phyloP scores from a whole-genome alignment of 2,888 invertebrate species.

The Clunio marinus region DNA sequence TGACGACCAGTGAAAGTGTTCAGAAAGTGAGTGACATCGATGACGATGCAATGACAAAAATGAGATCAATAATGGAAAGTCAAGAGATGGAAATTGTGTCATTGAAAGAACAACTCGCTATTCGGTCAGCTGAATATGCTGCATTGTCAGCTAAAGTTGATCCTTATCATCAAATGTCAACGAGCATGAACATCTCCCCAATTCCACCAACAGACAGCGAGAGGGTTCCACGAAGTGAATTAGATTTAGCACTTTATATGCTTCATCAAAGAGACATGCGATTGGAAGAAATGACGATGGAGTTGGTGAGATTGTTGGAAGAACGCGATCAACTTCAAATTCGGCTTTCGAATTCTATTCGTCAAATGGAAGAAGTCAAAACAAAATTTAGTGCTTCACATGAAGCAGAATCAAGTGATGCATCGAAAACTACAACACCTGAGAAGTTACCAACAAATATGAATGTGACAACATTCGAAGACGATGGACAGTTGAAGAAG shows the following conservation, averaged over 20 bases:
- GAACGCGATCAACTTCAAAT: slow-evolving; percentile 81
- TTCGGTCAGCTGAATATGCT: slow-evolving; percentile 59
- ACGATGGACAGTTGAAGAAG: slow-evolving; percentile 41
- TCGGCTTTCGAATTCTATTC: slow-evolving; percentile 72
- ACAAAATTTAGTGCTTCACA: slow-evolving; percentile 42
- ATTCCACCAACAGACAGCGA: slow-evolving; percentile 41
- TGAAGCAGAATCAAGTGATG: slow-evolving; percentile 41
- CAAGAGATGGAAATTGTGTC: slow-evolving; percentile 71
- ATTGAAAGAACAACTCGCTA: slow-evolving; percentile 63
- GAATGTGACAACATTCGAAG: neutral
- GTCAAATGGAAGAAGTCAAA: slow-evolving; percentile 64
- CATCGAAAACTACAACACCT: slow-evolving; percentile 40
- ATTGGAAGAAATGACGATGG: slow-evolving; percentile 80
- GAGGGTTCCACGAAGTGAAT: slow-evolving; percentile 58
- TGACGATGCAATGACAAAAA: slow-evolving; percentile 44
- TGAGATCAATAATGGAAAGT: slow-evolving; percentile 59
- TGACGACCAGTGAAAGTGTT: neutral
- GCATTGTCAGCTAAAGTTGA: slow-evolving; percentile 51
- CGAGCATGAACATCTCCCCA: slow-evolving; percentile 39
- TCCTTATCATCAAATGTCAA: slow-evolving; percentile 44
- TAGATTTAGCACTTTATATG: slow-evolving; percentile 78
- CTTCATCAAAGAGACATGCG: slow-evolving; percentile 80
- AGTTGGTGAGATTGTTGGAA: slow-evolving; percentile 75
- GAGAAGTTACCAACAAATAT: slow-evolving; percentile 41
- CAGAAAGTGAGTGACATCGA: slow-evolving; percentile 42